These are phyloP conservation scores for Numenius arquata DNA, from an alignment of 2,113 vertebrate genomes.

Conservation along the genomic window DNA sequence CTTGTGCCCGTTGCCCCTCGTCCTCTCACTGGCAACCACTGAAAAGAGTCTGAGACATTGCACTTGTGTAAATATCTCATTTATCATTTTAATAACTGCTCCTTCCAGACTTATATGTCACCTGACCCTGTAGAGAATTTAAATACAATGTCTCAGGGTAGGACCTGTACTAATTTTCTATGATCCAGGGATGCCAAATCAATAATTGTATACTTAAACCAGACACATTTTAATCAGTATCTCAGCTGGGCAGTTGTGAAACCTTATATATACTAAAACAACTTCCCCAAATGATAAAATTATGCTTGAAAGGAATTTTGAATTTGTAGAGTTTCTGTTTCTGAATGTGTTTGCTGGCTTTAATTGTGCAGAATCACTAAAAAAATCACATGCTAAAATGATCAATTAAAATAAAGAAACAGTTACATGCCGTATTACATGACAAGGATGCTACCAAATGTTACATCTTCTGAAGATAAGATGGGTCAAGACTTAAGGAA, in stretches of 20 bases:
- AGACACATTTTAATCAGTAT: background rate
- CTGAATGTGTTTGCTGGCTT: background rate
- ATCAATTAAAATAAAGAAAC: background rate
- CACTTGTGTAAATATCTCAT: background rate
- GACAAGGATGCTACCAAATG: background rate
- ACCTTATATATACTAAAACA: background rate
- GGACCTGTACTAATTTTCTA: background rate
- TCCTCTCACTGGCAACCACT: no score
- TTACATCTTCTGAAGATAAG: background rate
- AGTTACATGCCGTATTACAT: fast-evolving
- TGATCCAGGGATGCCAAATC: background rate
- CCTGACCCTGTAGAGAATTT: background rate
- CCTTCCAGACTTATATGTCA: background rate
- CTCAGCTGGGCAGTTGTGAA: background rate
- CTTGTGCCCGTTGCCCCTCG: no score
- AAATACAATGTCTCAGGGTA: background rate
- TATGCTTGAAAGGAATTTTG: background rate
- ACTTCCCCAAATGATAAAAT: background rate
- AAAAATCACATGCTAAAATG: background rate
- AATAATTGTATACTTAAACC: background rate
- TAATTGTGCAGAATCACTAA: background rate
- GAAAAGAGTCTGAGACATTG: no score
- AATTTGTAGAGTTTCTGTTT: background rate
- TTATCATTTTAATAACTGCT: background rate
- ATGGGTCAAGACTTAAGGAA: background rate